Conservation (phyloP, 92 coral and sea anemone genomes). For the Porites divaricata region DNA sequence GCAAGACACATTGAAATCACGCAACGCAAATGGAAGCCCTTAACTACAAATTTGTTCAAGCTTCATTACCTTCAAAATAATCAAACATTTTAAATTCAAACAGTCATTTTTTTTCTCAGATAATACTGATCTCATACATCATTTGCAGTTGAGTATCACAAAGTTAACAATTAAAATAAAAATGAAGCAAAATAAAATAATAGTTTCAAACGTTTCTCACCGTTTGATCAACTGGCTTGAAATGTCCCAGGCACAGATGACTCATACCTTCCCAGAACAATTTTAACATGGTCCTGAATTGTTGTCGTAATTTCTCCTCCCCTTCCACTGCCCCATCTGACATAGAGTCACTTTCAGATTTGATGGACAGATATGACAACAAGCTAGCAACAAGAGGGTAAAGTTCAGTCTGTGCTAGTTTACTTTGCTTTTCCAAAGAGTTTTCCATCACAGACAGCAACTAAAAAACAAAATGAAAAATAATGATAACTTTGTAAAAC, state of each 20-base stretch:
- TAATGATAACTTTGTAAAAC: neutral
- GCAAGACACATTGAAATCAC: too few relatives aligned
- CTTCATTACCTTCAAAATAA: too few relatives aligned
- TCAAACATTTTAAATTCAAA: too few relatives aligned
- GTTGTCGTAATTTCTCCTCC: constrained; percentile 21
- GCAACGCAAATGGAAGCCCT: too few relatives aligned
- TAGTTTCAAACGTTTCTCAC: neutral
- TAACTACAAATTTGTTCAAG: too few relatives aligned
- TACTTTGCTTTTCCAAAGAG: constrained; percentile 68
- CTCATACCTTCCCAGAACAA: constrained; percentile 85
- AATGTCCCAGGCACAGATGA: constrained; percentile 20
- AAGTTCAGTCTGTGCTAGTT: constrained; percentile 47
- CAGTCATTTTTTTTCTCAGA: too few relatives aligned
- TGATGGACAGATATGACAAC: constrained; percentile 52
- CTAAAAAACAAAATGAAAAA: constrained; percentile 35
- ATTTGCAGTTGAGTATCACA: too few relatives aligned
- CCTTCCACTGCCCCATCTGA: neutral
- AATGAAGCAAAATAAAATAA: neutral
- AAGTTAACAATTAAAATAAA: too few relatives aligned
- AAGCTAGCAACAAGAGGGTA: constrained; percentile 64
- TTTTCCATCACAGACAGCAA: constrained; percentile 59
- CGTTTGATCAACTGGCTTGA: neutral
- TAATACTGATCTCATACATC: too few relatives aligned
- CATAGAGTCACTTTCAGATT: neutral
- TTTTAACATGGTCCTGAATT: constrained; percentile 30